These are phyloP conservation scores for Dysidea cf. avara DNA, from an alignment of 37 sponge, comb jelly and placozoan genomes.

Conservation along the genomic window DNA sequence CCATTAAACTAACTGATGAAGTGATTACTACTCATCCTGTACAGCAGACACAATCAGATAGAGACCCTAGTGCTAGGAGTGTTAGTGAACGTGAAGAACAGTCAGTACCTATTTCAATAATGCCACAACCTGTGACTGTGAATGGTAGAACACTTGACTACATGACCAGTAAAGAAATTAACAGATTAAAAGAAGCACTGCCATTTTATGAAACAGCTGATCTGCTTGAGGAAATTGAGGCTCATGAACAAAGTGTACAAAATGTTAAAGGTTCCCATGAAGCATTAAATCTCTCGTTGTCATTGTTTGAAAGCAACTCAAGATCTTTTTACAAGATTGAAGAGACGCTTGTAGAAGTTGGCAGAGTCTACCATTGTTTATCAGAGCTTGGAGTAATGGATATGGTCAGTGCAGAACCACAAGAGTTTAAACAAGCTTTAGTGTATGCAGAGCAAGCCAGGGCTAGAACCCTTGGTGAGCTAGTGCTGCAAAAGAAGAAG, in stretches of 20 bases:
- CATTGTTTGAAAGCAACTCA: conserved; percentile 68
- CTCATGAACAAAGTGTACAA: conserved; percentile 45
- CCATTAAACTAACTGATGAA: too few species aligned
- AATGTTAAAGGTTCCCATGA: conserved; percentile 59
- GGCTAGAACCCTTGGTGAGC: conserved; percentile 66
- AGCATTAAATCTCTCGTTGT: conserved; percentile 59
- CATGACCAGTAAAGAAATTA: too few species aligned
- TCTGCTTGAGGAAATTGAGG: conserved; percentile 21
- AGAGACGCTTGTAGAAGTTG: conserved; percentile 15
- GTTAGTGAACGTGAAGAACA: too few species aligned
- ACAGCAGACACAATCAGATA: too few species aligned
- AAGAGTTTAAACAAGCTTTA: conserved; percentile 38
- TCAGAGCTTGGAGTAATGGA: conserved; percentile 25
- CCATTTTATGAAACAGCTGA: conserved; percentile 9
- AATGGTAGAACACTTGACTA: not conserved
- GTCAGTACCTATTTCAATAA: not conserved
- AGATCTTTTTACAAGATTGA: conserved; percentile 60
- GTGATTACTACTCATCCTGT: too few species aligned
- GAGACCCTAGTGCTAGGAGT: too few species aligned
- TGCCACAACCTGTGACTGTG: not conserved
- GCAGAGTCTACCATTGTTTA: conserved; percentile 11
- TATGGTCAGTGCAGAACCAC: too few species aligned
- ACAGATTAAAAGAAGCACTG: too few species aligned
- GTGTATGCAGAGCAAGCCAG: conserved; percentile 69
- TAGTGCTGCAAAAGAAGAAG: conserved; percentile 48